Percentiles rank a stretch among this genome's conserved stretches.
Conservation (phyloP, 2,113 vertebrate genomes). For the Gallinago media region DNA sequence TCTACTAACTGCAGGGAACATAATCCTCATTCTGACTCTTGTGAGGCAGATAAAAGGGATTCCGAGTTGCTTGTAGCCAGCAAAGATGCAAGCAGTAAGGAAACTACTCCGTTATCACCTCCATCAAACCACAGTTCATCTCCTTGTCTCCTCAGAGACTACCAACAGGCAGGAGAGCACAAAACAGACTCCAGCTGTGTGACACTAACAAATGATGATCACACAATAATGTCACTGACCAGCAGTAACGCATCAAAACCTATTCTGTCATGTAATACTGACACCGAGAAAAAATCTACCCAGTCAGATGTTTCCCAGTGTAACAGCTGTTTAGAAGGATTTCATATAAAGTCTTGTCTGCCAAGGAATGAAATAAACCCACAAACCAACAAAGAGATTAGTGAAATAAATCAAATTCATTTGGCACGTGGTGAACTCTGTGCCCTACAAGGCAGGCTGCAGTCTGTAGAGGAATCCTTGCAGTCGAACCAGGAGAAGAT, state of each 20-base stretch:
- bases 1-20: slow-evolving; percentile 25
- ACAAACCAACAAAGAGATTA: slow-evolving; percentile 53
- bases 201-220: neutral
- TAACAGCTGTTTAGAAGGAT: slow-evolving; percentile 60
- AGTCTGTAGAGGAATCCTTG: slow-evolving; percentile 93
- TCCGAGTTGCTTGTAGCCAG: slow-evolving; percentile 21
- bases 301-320: slow-evolving; percentile 36
- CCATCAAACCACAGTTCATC: slow-evolving; percentile 53
- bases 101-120: slow-evolving; percentile 23
- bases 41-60: neutral
- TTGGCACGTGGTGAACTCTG: slow-evolving; percentile 70
- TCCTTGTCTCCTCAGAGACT: slow-evolving; percentile 29
- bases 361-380: slow-evolving; percentile 62
- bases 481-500: slow-evolving; percentile 98
- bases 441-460: slow-evolving; percentile 88
- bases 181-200: slow-evolving; percentile 11
- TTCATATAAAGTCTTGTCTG: slow-evolving; percentile 30
- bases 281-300: neutral
- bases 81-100: slow-evolving; percentile 54
- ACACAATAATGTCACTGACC: neutral
- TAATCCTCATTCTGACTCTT: neutral
- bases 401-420: slow-evolving; percentile 69
- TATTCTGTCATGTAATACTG: neutral
- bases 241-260: neutral
- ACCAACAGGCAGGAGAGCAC: slow-evolving; percentile 24